phyloP scores from a whole-genome alignment of 2,113 vertebrate genomes.

The Lophura nycthemera region DNA sequence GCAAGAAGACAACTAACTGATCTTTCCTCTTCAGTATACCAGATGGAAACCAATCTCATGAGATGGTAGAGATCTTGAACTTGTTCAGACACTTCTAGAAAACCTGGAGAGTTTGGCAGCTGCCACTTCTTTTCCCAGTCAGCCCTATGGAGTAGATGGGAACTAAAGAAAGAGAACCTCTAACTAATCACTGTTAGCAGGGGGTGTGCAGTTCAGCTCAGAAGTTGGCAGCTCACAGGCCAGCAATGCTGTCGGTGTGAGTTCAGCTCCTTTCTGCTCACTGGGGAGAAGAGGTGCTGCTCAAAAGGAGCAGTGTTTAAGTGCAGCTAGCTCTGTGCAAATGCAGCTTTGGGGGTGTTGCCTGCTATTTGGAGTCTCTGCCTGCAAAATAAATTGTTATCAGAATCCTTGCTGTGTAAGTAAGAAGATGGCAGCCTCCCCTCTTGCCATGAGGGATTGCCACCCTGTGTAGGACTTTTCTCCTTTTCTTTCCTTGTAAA shows the following conservation, averaged over 20 bases:
- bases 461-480: not conserved
- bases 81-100: not conserved
- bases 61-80: not conserved
- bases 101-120: not conserved
- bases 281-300: not conserved
- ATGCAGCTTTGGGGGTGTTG: not conserved
- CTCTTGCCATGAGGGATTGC: not conserved
- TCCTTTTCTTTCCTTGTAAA: not conserved
- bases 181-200: not conserved
- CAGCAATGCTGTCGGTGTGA: not conserved
- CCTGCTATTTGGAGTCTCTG: not conserved
- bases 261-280: not conserved
- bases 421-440: not conserved
- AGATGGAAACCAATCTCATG: not conserved
- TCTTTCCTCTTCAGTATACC: not conserved
- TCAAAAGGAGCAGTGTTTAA: not conserved
- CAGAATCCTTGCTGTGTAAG: not conserved
- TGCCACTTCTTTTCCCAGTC: rapidly evolving
- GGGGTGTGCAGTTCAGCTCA: not conserved
- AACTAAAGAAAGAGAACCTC: not conserved
- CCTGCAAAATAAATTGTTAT: not conserved
- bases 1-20: not conserved
- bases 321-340: not conserved
- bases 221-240: not conserved
- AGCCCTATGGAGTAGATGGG: not conserved